Conservation (phyloP, 1,140 invertebrate species). For the Teleopsis dalmanni region DNA sequence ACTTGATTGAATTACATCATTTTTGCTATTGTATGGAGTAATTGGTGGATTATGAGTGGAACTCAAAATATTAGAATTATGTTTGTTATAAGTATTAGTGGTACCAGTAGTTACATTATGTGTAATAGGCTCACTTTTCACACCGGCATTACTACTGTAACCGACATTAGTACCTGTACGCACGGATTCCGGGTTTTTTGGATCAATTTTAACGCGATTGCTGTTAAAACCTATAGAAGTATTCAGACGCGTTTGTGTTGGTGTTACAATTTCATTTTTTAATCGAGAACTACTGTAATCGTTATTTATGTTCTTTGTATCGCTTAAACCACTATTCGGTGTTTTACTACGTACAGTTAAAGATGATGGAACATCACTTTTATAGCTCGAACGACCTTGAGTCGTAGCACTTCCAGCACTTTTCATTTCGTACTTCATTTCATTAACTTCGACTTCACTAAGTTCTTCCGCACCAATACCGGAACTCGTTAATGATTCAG, state of each 20-base stretch:
- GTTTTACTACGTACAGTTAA: not conserved
- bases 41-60: too few species aligned
- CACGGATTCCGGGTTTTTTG: not conserved
- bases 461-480: not conserved
- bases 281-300: not conserved
- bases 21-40: too few species aligned
- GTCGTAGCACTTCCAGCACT: not conserved
- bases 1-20: too few species aligned
- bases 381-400: not conserved
- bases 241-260: too few species aligned
- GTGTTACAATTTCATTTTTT: too few species aligned
- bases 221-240: too few species aligned
- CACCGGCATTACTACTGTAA: not conserved
- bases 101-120: not conserved
- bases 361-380: too few species aligned
- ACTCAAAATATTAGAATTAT: too few species aligned
- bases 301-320: not conserved
- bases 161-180: not conserved
- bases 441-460: not conserved
- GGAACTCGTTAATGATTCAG: not conserved
- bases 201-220: not conserved
- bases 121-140: not conserved
- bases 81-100: too few species aligned
- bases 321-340: not conserved
- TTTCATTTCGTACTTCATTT: conserved; percentile 15